phyloP scores from a whole-genome alignment of 2,888 invertebrate genomes.

The Cephonodes hylas region DNA sequence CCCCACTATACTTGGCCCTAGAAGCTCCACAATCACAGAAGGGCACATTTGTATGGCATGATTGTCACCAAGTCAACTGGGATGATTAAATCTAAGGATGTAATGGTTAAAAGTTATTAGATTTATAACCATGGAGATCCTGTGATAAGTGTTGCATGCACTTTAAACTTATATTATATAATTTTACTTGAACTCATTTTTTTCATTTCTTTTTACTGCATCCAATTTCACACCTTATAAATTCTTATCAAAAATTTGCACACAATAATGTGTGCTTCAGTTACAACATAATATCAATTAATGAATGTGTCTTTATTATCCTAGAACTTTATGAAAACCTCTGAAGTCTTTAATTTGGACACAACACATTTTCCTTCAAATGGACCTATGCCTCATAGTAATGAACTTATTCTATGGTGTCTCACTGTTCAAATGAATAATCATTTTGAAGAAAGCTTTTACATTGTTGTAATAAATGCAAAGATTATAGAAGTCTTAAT shows the following conservation, averaged over 20 bases:
- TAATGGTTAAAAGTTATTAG: conserved; percentile 46
- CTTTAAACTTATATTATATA: conserved; percentile 70
- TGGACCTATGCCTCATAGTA: too few relatives aligned
- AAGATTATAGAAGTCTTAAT: too few relatives aligned
- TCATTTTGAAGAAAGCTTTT: too few relatives aligned
- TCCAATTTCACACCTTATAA: neutral
- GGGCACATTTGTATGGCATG: conserved; percentile 75
- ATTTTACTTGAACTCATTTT: conserved; percentile 54
- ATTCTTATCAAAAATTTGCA: neutral
- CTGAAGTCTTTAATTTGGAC: too few relatives aligned
- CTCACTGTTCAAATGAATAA: too few relatives aligned
- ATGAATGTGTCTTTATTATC: too few relatives aligned
- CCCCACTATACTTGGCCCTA: conserved; percentile 67
- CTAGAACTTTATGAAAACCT: too few relatives aligned
- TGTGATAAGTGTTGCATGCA: conserved; percentile 78
- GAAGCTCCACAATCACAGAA: conserved; percentile 71
- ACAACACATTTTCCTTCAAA: too few relatives aligned
- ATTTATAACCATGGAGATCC: conserved; percentile 63
- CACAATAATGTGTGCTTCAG: too few relatives aligned
- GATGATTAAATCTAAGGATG: conserved; percentile 60
- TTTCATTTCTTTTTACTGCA: conserved; percentile 36
- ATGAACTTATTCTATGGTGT: too few relatives aligned
- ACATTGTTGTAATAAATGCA: too few relatives aligned
- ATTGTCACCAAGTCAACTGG: conserved; percentile 76
- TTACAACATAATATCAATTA: too few relatives aligned